Conservation (phyloP, 2,888 invertebrate species). For the Sympetrum striolatum region DNA sequence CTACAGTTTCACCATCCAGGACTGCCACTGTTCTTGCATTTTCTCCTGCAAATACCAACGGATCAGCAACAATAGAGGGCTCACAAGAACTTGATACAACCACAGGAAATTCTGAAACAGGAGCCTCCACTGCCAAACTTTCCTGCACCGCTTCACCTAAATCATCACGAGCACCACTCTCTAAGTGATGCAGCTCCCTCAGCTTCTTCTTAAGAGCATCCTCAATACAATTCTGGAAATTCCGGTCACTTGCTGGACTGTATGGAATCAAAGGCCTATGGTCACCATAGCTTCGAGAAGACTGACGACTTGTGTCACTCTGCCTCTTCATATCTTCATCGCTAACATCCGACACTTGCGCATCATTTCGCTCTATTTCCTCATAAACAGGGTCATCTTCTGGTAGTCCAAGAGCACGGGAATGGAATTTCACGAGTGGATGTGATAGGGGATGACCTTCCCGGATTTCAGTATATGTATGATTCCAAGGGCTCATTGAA, state of each 20-base stretch:
- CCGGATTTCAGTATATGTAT: constrained; percentile 79
- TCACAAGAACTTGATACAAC: constrained; percentile 22
- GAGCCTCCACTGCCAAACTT: constrained; percentile 48
- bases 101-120: constrained; percentile 41
- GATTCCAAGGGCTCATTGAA: constrained; percentile 70
- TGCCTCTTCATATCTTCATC: constrained; percentile 79
- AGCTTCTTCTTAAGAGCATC: constrained; percentile 56
- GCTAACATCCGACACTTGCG: constrained; percentile 77
- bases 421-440: constrained; percentile 48
- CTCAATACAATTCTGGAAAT: constrained; percentile 56
- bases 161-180: constrained; percentile 57
- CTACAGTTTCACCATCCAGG: constrained; percentile 83
- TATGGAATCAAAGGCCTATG: constrained; percentile 82
- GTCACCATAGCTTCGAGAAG: constrained; percentile 79
- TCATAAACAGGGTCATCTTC: constrained; percentile 57
- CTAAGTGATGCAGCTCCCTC: constrained; percentile 55
- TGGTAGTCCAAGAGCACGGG: constrained; percentile 46
- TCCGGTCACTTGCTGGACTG: constrained; percentile 68
- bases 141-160: constrained; percentile 54
- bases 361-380: constrained; percentile 59
- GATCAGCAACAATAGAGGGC: constrained; percentile 50
- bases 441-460: constrained; percentile 58
- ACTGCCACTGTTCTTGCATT: constrained; percentile 69
- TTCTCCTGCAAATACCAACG: constrained; percentile 48
- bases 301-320: constrained; percentile 73